Percentiles rank a stretch among this genome's conserved stretches.
Evolutionary conservation across 2,888 invertebrate species (phyloP).

Genomic region (Drosophila demipolita): DNA sequence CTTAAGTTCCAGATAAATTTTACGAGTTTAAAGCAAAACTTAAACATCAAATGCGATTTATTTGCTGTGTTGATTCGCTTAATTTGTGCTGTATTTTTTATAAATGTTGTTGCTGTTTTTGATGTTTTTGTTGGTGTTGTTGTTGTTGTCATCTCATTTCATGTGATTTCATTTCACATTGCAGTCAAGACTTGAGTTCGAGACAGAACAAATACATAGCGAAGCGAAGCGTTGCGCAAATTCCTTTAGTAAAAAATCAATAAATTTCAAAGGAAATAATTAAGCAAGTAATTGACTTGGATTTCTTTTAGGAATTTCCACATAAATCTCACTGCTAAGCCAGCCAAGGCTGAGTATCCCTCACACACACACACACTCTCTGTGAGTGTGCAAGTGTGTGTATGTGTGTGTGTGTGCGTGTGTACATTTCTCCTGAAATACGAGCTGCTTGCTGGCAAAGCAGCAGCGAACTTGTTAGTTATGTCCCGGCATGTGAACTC

Average conservation of each 20-base stretch:
- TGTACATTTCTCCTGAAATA: constrained; percentile 47
- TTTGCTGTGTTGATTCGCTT: constrained; percentile 19
- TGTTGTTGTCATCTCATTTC: constrained; percentile 40
- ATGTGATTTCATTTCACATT: constrained; percentile 55
- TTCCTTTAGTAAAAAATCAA: constrained; percentile 73
- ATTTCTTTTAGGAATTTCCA: constrained; percentile 81
- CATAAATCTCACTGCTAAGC: constrained; percentile 80
- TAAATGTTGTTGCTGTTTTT: background rate
- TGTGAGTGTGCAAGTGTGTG: constrained; percentile 12
- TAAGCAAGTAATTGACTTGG: constrained; percentile 82
- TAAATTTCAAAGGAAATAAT: constrained; percentile 81
- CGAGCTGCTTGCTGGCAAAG: constrained; percentile 46
- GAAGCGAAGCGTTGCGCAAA: constrained; percentile 58
- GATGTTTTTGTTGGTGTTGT: constrained; percentile 15
- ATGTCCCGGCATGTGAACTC: constrained; percentile 66
- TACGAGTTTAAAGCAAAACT: constrained; percentile 21
- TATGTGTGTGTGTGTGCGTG: constrained; percentile 19
- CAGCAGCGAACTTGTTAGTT: constrained; percentile 67
- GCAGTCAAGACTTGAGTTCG: constrained; percentile 42
- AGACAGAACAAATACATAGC: constrained; percentile 66
- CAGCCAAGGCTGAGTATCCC: constrained; percentile 52
- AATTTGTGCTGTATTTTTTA: constrained; percentile 11
- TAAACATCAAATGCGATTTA: constrained; percentile 47
- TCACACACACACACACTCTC: background rate
- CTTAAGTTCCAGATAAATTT: constrained; percentile 5